Base-by-base conservation (phyloP, 2,113 vertebrate genomes). In the Phycodurus eques region DNA sequence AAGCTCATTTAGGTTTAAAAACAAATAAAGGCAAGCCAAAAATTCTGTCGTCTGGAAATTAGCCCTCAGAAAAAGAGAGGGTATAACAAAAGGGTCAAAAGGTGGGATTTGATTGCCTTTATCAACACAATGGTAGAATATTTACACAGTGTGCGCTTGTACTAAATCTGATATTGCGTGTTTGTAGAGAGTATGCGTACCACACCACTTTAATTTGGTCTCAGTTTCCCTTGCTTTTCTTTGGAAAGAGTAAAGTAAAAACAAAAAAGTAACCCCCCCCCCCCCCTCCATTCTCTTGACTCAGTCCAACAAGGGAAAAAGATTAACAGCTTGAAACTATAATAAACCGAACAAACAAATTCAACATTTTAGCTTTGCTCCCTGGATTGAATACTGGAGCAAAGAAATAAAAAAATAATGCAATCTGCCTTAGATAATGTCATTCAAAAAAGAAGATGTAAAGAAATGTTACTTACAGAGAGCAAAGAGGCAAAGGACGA, bases 381-480 rank as follows among this genome's bases (percentile, higher is more conserved):
- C 35, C 1, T 39, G 35, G 13, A 47, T 13, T 13, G 1, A 14
- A 47, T 3, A 47, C 8, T 10, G n/a, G n/a, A 56, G 7, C 20
- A 56, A 56, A 11, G 10, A 56, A 56, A n/a, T n/a, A 39, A 39
- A 53, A 17, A 5, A 17, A 17, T 53, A 19, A 2, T 5, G 13
- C 47, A 60, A 70, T 22, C 47, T 14, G 17, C n/a, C 10, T 61
- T 61, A 0, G 22, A 22, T 31, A 22, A 42, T 44, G 17, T 39
- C 22, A 60, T 31, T 0, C 0, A 66, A 27, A 66, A 10, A 42
- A 63, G 13, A 27, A 31, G 5, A 15, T 31, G 4, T 59, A 59
- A 47, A 47, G 11, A 46, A 65, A 31, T 8, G 1, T 85, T 84
- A 91, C 90, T 71, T 1, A 76, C 42, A 63, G 17, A 70, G 61